Percentiles rank a stretch among this genome's conserved stretches.
Evolutionary conservation across 2,888 invertebrate species (phyloP).

Genomic region (Marasmarcha lunaedactyla): DNA sequence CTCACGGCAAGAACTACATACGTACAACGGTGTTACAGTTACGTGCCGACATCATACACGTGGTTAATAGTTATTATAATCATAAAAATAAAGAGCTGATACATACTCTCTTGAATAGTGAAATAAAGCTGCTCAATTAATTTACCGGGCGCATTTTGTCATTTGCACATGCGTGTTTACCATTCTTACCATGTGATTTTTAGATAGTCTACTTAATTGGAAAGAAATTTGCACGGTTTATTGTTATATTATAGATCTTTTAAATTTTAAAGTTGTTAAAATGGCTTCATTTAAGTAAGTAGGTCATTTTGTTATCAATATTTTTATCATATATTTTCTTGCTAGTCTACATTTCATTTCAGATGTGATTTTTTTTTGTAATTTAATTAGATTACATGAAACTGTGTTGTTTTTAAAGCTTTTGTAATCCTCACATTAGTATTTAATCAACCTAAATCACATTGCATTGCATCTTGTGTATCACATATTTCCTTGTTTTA

Average conservation of each 20-base stretch:
- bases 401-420: too few relatives aligned
- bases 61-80: conserved; percentile 17
- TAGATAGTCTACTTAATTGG: neutral
- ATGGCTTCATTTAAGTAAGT: conserved; percentile 33
- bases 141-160: too few relatives aligned
- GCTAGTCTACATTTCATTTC: neutral
- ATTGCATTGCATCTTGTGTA: neutral
- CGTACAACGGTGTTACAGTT: conserved; percentile 12
- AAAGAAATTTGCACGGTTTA: neutral
- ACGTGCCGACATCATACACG: conserved; percentile 28
- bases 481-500: conserved; percentile 37
- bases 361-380: conserved; percentile 1
- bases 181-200: neutral
- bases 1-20: conserved; percentile 32
- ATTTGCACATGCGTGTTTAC: neutral
- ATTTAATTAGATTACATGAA: neutral
- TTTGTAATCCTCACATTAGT: too few relatives aligned
- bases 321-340: conserved; percentile 7
- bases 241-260: neutral
- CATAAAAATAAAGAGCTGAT: too few relatives aligned
- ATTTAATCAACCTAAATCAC: neutral
- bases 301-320: conserved; percentile 31
- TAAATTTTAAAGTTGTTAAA: conserved; percentile 13
- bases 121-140: too few relatives aligned
- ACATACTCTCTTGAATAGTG: too few relatives aligned